Base-by-base conservation (phyloP, 2,888 invertebrate species). In the Cheilosia scutellata region DNA sequence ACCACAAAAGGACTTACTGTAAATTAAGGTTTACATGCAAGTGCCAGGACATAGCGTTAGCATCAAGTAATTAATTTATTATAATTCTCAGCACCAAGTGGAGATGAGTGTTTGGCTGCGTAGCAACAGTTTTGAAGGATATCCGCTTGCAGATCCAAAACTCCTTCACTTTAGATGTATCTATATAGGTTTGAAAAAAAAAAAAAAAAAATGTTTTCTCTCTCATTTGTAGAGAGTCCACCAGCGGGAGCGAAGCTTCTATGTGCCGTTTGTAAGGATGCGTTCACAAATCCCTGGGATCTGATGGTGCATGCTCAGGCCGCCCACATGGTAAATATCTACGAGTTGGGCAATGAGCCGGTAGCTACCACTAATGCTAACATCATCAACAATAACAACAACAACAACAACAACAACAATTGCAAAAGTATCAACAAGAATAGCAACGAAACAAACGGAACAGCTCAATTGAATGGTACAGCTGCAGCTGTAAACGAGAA, bases 1-100 rank as follows among this genome's bases (percentile, higher is more conserved):
- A 96, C 91, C 96, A 96, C 93, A 96, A 96, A 93, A 94, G 95
- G 91, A 94, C 94, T 89, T 95, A 95, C 92, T 96, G 95, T 93
- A 95, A 95, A 91, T 94, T 95, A 90, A 93, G 95, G 91, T 95
- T 95, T 93, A 95, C 95, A 90, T 95, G 95, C 93, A 95, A 95
- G 91, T 95, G 95, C 92, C 94, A 94, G 92, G 93, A 94, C 88
- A 89, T 91, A 89, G 90, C 92, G 88, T 90, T 91, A 88, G 92
- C 93, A 88, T 90, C 92, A 91, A 94, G 94, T 94, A 91, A 88
- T 88, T 88, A 84, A 84, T 87, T 79, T 82, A 86, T 82, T 63
- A 68, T 72, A 65, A 76, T 40, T 72, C 62, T 66, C 60, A 51
- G 63, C 70, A 55, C 42, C 68, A n/a, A 65, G 71, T 66, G 68